Percentiles rank a stretch among this genome's conserved stretches.
These are phyloP conservation scores for Datnioides undecimradiatus DNA, from an alignment of 2,113 vertebrate genomes.

Conservation along the genomic window DNA sequence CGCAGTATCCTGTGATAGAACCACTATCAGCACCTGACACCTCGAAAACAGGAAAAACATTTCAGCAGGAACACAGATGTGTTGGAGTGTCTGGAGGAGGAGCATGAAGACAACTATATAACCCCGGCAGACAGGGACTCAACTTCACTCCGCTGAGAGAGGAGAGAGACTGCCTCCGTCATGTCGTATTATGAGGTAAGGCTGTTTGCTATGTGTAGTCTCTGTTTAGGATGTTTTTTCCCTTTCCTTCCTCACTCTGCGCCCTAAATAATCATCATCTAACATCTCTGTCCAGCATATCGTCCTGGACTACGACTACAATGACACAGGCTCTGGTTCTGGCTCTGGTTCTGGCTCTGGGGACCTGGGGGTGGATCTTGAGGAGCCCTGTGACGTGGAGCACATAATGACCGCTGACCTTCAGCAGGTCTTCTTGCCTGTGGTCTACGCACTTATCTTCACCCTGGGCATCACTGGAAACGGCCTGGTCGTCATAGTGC, in stretches of 20 bases:
- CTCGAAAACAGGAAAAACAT: conserved; percentile 84
- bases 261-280: background rate
- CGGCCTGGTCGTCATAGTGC: conserved; percentile 93
- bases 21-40: conserved; percentile 76
- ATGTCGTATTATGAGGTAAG: conserved; percentile 86
- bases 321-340: conserved; percentile 86
- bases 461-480: conserved; percentile 93
- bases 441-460: conserved; percentile 94
- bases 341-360: conserved; percentile 88
- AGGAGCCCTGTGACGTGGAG: conserved; percentile 87
- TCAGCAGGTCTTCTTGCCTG: conserved; percentile 92
- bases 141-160: conserved; percentile 24
- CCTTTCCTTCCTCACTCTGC: background rate
- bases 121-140: background rate
- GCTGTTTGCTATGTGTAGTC: background rate
- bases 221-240: background rate
- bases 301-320: conserved; percentile 66
- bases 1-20: conserved; percentile 78
- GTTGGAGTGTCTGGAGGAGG: conserved; percentile 58
- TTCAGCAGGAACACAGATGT: conserved; percentile 76
- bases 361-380: conserved; percentile 82
- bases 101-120: conserved; percentile 60
- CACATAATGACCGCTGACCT: conserved; percentile 86
- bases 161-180: conserved; percentile 24
- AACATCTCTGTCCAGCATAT: conserved; percentile 73